Evolutionary conservation across 1,140 invertebrate species (phyloP), one percentile per base, ranked within the genome.

Genomic region (Drosophila busckii): DNA sequence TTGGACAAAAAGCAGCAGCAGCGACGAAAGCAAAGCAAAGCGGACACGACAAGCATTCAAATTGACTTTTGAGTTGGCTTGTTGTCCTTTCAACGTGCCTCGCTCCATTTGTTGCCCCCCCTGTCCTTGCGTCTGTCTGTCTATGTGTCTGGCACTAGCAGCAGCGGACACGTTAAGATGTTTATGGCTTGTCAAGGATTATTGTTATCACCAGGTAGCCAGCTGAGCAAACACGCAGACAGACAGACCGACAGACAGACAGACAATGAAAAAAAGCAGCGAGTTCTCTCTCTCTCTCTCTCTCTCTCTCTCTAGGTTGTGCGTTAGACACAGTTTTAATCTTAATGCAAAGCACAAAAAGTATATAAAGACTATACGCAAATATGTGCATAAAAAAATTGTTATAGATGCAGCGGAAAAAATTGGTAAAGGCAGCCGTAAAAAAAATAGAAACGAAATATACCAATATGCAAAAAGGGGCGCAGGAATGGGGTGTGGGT

Each of bases 151-250:
- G 7, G 32, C 25, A 23, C 22, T 13, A 13, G 23, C 44, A 25
- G 37, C n/a, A 38, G 15, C 13, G 32, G 31, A 45, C 58, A 80
- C 75, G 76, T 80, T 78, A 82, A 82, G 75, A 82, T 82, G 75
- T 82, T 82, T 82, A 82, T 82, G 75, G 69, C 75, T 82, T 82
- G 75, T 82, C 75, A 83, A 75, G 75, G 75, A 82, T 82, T 82
- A 82, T 82, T 82, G 75, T 82, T 82, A 82, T 82, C 75, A 70
- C 69, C 75, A 75, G 65, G 45, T 66, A 66, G 76, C 75, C 75
- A 82, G 75, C 65, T 82, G 82, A 75, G 69, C 75, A 75, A 82
- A 82, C 75, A 75, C 44, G n/a, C n/a, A n/a, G n/a, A n/a, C n/a
- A n/a, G n/a, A n/a, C n/a, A n/a, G n/a, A n/a, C 38, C 58, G 58